Evolutionary conservation across 2,888 invertebrate genomes (phyloP), one percentile per base, ranked within the genome.

Genomic region (Cephus nigrinus): DNA sequence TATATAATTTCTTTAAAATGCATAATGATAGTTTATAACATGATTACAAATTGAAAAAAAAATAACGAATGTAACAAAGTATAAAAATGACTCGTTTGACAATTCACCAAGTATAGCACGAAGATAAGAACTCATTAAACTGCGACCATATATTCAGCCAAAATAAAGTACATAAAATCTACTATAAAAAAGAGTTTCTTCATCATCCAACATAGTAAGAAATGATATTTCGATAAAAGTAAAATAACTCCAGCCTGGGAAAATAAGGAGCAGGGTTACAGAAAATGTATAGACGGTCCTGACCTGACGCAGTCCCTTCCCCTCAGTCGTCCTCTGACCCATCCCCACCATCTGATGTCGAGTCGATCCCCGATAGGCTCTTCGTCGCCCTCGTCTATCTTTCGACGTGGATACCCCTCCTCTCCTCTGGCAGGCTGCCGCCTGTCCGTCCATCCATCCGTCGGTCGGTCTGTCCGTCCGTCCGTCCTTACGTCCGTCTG

Each of bases 241-340:
- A 55, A 55, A 55, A 23, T 55, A 55, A 23, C 23, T 55, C 23
- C 23, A 23, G 5, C 9, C 55, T 55, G 9, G 9, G 55, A 23
- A 55, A 55, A 23, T 55, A 23, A 55, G 23, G 55, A 55, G 9
- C 55, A 55, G 55, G 55, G 55, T 55, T 55, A 55, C 15, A 55
- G 23, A 9, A 23, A 23, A 55, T 9, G 55, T 55, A 55, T 23
- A 55, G 55, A 85, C 90, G 86, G 78, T 80, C 88, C 90, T 90
- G 88, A 84, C 84, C 83, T 86, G 88, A 82, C 85, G 87, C 87
- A 85, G 84, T 83, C 85, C 82, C 85, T 87, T 82, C 86, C 81
- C 80, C 80, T 76, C 77, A 40, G 78, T 78, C 78, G 77, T 81
- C 83, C 79, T 80, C 86, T 23, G 23, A 23, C 23, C 55, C 1